These are phyloP conservation scores for Seriola aureovittata DNA, from an alignment of 2,113 vertebrate species.

Conservation along the genomic window DNA sequence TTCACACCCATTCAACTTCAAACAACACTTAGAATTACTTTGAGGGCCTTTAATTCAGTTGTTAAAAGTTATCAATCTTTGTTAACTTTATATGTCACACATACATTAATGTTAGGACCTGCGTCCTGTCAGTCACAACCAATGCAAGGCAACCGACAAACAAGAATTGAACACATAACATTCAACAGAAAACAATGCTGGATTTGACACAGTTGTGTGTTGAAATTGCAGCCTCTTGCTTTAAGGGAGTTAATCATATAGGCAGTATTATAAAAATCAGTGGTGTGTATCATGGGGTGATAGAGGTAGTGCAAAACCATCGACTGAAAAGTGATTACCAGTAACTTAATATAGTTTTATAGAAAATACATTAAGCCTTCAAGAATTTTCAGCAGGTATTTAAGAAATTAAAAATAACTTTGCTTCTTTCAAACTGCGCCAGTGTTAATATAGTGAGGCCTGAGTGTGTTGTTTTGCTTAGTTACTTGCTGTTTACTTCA, in stretches of 20 bases:
- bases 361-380: too few relatives aligned
- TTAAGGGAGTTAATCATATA: background rate
- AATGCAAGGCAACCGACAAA: background rate
- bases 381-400: background rate
- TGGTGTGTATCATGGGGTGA: background rate
- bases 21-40: background rate
- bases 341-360: too few relatives aligned
- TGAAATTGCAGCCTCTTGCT: background rate
- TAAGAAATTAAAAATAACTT: background rate
- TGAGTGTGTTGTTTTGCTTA: background rate
- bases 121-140: background rate
- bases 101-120: too few relatives aligned
- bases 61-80: background rate
- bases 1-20: background rate
- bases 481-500: constrained; percentile 2
- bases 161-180: too few relatives aligned
- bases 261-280: background rate
- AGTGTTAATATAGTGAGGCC: background rate
- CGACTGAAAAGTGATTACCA: background rate
- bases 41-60: background rate
- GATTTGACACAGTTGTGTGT: background rate
- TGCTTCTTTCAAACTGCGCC: background rate
- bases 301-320: background rate
- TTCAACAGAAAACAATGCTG: background rate
- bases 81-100: background rate